phyloP scores from a whole-genome alignment of 2,888 invertebrate genomes.

The Syrphus vitripennis region DNA sequence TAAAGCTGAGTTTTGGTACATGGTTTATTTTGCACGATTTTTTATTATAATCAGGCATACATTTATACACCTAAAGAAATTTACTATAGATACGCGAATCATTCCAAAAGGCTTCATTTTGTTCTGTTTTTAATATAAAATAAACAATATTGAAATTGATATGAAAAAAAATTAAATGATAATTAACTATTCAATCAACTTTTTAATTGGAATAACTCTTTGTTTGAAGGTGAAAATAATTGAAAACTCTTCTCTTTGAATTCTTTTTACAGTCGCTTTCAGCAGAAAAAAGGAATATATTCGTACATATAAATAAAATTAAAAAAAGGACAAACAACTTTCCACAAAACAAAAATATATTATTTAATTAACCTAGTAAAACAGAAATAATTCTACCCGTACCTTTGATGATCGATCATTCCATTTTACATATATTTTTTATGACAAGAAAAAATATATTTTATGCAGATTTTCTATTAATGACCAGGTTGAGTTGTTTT shows the following conservation, averaged over 20 bases:
- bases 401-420: too few relatives aligned
- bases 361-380: not conserved
- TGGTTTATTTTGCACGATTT: too few relatives aligned
- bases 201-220: slow-evolving; percentile 1
- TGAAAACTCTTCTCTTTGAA: slow-evolving; percentile 2
- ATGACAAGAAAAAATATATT: too few relatives aligned
- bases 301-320: not conserved
- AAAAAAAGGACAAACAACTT: not conserved
- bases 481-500: too few relatives aligned
- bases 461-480: too few relatives aligned
- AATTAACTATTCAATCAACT: not conserved
- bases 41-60: too few relatives aligned
- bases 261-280: not conserved
- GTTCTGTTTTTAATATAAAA: not conserved
- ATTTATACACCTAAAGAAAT: too few relatives aligned
- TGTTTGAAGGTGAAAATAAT: slow-evolving; percentile 2
- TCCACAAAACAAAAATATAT: not conserved
- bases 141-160: not conserved
- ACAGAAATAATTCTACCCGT: not conserved
- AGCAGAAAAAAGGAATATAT: not conserved
- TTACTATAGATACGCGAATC: not conserved
- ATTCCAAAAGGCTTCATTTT: not conserved
- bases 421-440: too few relatives aligned
- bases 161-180: not conserved
- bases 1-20: too few relatives aligned